Base-by-base conservation (phyloP, 2,888 invertebrate species). In the Lasius platythorax region DNA sequence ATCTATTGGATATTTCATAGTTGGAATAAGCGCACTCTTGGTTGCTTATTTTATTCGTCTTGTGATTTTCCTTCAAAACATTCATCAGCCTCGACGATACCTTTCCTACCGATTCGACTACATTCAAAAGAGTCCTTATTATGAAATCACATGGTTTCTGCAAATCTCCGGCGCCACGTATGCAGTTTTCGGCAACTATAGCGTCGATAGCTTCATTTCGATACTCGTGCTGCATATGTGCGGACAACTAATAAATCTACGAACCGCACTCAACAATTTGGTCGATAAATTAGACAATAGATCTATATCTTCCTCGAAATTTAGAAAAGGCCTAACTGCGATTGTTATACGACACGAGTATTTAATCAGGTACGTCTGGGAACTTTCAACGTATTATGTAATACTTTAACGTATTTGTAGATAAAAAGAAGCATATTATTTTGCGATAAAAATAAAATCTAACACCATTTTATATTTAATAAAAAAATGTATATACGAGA, bases 181-280 rank as follows among this genome's bases (percentile, higher is more conserved):
- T n/a, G 53, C 82, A 6, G 61, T 81, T 0, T 46, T 87, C 8
- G 64, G 83, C 2, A 92, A 89, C 40, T 84, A 87, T 1, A 61
- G 70, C 1, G 53, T 88, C 0, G 91, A 92, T 37, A 86, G 85
- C 0, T 88, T 91, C 11, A 74, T 91, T n/a, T 86, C 87, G 0
- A 91, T 90, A 83, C n/a, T 92, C 1, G 72, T 91, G 2, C 37
- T 91, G 23, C 90, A 91, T 37, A 23, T 85, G 0, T 90, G 89
- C 5, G 85, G 86, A 0, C 91, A 91, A n/a, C 83, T 91, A 6
- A 37, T 76, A 11, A 87, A 84, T 37, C 9, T 91, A 9, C 83
- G 50, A 8, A 53, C 1, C 4, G 56, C 30, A 15, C 15, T 88
- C 11, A 63, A 70, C 4, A 67, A 56, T 8, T 12, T 91, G 11